Conservation (phyloP, 1,140 invertebrate species). For the Drosophila ercepeae region DNA sequence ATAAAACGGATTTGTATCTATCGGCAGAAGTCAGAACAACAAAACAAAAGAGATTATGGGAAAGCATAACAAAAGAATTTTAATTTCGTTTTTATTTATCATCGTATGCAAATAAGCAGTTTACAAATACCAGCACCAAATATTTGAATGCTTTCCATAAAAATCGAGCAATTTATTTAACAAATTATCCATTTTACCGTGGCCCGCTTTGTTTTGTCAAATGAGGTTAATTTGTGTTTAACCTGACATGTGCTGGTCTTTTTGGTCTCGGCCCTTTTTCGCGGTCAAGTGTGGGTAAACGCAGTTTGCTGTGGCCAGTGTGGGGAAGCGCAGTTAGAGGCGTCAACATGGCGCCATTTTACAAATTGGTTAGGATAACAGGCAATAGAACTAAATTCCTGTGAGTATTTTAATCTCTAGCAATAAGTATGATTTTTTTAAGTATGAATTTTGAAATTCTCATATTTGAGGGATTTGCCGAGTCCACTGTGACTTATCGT, state of each 20-base stretch:
- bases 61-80: slow-evolving; percentile 57
- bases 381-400: neutral
- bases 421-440: neutral
- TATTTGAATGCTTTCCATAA: slow-evolving; percentile 54
- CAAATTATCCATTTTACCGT: slow-evolving; percentile 83
- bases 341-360: slow-evolving; percentile 18
- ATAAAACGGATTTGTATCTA: slow-evolving; percentile 76
- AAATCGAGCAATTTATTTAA: slow-evolving; percentile 83
- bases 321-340: slow-evolving; percentile 35
- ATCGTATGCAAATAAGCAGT: slow-evolving; percentile 68
- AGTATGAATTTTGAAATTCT: neutral
- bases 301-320: slow-evolving; percentile 40
- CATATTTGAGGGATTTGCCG: too few species aligned
- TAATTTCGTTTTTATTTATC: slow-evolving; percentile 69
- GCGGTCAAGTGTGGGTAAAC: slow-evolving; percentile 48
- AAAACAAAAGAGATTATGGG: slow-evolving; percentile 38
- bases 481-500: neutral
- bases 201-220: slow-evolving; percentile 81
- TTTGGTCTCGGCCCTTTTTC: neutral
- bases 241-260: slow-evolving; percentile 40
- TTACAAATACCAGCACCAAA: slow-evolving; percentile 44
- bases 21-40: slow-evolving; percentile 35
- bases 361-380: slow-evolving; percentile 16
- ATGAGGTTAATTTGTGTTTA: slow-evolving; percentile 84
- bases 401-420: neutral